Conservation (phyloP, 2,888 invertebrate genomes). For the Tanaodytes sp. region DNA sequence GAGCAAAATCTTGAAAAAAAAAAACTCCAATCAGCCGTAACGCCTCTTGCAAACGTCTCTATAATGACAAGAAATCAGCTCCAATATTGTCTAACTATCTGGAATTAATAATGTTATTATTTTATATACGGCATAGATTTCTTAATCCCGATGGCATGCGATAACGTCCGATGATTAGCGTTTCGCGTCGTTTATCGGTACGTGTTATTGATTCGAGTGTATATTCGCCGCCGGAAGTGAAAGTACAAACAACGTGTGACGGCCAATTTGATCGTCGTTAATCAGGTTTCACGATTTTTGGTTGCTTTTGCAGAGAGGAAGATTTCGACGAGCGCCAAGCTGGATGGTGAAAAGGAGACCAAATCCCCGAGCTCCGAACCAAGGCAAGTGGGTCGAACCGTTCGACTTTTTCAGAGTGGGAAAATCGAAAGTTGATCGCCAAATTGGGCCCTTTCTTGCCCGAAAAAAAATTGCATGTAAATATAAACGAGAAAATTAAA, state of each 20-base stretch:
- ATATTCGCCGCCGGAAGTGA: slow-evolving; percentile 38
- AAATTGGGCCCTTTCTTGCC: no score
- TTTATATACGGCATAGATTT: slow-evolving; percentile 16
- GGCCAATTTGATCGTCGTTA: no score
- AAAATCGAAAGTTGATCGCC: slow-evolving; percentile 59
- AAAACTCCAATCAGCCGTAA: no score
- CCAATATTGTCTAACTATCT: background rate
- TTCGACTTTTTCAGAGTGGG: slow-evolving; percentile 44
- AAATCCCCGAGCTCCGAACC: slow-evolving; percentile 63
- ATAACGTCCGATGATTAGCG: slow-evolving; percentile 33
- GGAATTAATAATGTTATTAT: slow-evolving; percentile 13
- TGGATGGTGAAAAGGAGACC: slow-evolving; percentile 68
- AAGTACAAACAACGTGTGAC: slow-evolving; percentile 13
- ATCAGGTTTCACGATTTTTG: slow-evolving; percentile 27
- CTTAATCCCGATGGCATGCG: slow-evolving; percentile 26
- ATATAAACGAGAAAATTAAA: no score
- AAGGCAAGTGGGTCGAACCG: slow-evolving; percentile 65
- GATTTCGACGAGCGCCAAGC: slow-evolving; percentile 59
- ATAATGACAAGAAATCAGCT: slow-evolving; percentile 11
- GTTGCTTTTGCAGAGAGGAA: slow-evolving; percentile 64
- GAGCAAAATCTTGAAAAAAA: no score
- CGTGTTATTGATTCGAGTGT: slow-evolving; percentile 1
- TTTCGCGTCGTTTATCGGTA: slow-evolving; percentile 33
- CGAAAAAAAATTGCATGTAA: no score
- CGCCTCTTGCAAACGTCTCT: no score